Percentiles rank a stretch among this genome's conserved stretches.
These are phyloP conservation scores for Myotis lucifugus DNA, from an alignment of 2,113 vertebrate genomes.

Conservation along the genomic window DNA sequence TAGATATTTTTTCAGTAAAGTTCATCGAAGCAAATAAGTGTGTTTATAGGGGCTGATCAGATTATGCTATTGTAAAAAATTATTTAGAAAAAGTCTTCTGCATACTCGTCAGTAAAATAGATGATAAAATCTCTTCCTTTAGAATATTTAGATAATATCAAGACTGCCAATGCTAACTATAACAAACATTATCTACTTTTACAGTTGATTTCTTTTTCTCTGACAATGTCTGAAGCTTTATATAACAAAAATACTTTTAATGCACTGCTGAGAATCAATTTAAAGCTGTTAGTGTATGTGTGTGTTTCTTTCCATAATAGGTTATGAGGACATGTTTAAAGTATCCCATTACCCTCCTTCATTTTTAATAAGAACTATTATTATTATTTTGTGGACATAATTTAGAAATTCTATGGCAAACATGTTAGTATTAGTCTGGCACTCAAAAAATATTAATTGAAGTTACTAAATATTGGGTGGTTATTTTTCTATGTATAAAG, in stretches of 20 bases:
- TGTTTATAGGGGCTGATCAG: neutral
- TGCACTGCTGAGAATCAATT: neutral
- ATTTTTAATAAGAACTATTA: neutral
- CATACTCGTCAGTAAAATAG: neutral
- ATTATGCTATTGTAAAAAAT: neutral
- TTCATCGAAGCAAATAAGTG: neutral
- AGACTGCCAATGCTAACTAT: neutral
- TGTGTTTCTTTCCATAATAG: neutral
- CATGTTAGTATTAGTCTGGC: neutral
- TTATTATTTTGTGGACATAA: neutral
- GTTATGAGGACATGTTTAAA: neutral
- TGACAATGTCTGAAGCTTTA: conserved; percentile 11
- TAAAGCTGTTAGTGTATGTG: neutral
- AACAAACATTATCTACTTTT: conserved; percentile 28
- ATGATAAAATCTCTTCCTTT: neutral
- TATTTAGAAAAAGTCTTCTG: neutral
- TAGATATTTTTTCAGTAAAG: neutral
- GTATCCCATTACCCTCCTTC: conserved; percentile 7
- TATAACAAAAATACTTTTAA: conserved; percentile 14
- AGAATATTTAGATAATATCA: neutral
- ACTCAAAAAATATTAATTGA: conserved; percentile 12
- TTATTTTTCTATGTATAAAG: conserved; percentile 32
- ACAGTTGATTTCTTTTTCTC: neutral
- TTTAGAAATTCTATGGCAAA: conserved; percentile 15
- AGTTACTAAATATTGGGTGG: neutral